Percentiles rank a stretch among this genome's conserved stretches.
These are phyloP conservation scores for Pristionchus exspectatus DNA, from an alignment of 2,888 invertebrate genomes.

Conservation along the genomic window DNA sequence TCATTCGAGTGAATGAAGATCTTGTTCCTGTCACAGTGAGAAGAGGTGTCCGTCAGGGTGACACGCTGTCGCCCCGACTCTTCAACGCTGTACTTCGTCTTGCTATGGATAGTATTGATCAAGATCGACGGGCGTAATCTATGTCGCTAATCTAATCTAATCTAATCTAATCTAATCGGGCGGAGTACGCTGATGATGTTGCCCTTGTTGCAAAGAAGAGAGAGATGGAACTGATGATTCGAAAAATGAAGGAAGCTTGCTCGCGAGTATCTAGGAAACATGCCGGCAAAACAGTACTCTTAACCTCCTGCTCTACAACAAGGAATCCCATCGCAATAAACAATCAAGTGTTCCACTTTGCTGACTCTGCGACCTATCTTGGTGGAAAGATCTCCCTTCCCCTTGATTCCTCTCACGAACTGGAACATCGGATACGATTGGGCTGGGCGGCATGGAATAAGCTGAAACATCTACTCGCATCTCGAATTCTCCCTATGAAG, in stretches of 20 bases:
- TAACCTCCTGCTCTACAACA: constrained; percentile 16
- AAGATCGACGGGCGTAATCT: not conserved
- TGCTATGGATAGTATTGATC: constrained; percentile 28
- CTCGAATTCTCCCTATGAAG: no score
- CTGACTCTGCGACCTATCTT: not conserved
- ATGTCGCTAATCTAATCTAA: no score
- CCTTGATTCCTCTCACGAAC: not conserved
- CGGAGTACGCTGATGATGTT: constrained; percentile 41
- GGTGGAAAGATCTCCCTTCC: no score
- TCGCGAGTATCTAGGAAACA: not conserved
- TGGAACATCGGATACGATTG: not conserved
- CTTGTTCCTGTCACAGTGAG: not conserved
- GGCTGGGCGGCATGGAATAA: constrained; percentile 31
- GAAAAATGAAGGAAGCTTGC: constrained; percentile 8
- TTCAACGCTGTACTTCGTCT: constrained; percentile 1
- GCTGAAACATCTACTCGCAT: no score
- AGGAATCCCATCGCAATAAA: not conserved
- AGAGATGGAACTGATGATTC: no score
- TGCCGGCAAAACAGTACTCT: not conserved
- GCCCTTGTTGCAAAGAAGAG: constrained; percentile 6
- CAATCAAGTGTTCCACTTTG: constrained; percentile 5
- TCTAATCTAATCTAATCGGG: no score
- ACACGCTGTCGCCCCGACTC: no score
- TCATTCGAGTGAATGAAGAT: constrained; percentile 23
- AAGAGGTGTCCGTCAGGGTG: constrained; percentile 44